Conservation (phyloP, 2,888 invertebrate genomes). For the Euclidia mi region DNA sequence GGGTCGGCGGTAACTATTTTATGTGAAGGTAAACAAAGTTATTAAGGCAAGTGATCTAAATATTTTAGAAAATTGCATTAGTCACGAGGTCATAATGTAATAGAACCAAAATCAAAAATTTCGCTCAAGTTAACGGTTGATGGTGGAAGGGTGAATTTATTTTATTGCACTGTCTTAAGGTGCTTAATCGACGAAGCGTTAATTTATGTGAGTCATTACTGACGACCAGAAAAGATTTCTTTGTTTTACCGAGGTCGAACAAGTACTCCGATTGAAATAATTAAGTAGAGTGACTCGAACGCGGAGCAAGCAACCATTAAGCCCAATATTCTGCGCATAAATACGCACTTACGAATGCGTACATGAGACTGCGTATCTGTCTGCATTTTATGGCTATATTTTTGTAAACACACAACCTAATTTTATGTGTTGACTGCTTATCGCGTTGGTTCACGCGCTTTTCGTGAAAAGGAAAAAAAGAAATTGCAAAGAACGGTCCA, state of each 20-base stretch:
- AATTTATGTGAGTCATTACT: slow-evolving; percentile 61
- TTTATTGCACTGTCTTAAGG: slow-evolving; percentile 64
- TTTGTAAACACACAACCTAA: slow-evolving; percentile 42
- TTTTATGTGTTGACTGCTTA: slow-evolving; percentile 48
- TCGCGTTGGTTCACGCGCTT: slow-evolving; percentile 38
- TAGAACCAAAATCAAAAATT: slow-evolving; percentile 58
- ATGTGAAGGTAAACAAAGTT: slow-evolving; percentile 12
- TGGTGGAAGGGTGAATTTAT: slow-evolving; percentile 67
- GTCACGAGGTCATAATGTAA: not conserved
- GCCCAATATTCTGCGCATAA: slow-evolving; percentile 42
- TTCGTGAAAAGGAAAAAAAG: slow-evolving; percentile 28
- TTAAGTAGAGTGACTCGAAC: slow-evolving; percentile 39
- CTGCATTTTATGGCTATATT: slow-evolving; percentile 51
- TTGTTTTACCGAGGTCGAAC: slow-evolving; percentile 25
- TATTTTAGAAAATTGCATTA: slow-evolving; percentile 10
- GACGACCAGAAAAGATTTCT: slow-evolving; percentile 39
- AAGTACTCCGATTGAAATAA: slow-evolving; percentile 46
- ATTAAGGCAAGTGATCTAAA: slow-evolving; percentile 4
- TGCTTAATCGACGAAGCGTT: no score
- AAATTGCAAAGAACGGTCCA: slow-evolving; percentile 47
- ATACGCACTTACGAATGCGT: slow-evolving; percentile 29
- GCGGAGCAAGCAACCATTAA: slow-evolving; percentile 40
- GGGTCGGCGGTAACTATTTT: slow-evolving; percentile 11
- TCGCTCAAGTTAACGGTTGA: slow-evolving; percentile 36
- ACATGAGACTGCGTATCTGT: slow-evolving; percentile 31